Evolutionary conservation across 2,797 vertebrate genomes (phyloP).

Genomic region (Artibeus lituratus): DNA sequence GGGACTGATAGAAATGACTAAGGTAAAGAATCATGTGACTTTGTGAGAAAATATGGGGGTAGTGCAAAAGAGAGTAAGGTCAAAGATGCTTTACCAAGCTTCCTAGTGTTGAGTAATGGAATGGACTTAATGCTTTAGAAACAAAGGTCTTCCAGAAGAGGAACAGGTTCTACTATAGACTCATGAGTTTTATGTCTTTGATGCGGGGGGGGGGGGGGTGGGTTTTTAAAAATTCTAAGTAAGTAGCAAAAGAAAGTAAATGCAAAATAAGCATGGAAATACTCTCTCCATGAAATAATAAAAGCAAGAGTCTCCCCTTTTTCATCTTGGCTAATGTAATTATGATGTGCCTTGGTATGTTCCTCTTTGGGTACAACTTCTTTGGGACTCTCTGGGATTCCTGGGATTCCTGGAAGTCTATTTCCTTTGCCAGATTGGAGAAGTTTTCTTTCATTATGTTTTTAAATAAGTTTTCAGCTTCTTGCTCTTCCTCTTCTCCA

Average conservation of each 20-base stretch:
- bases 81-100: not conserved
- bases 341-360: no score
- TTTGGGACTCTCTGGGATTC: no score
- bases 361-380: no score
- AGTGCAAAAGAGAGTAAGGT: not conserved
- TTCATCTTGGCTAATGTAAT: no score
- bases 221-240: not conserved
- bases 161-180: not conserved
- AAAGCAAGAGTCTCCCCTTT: no score
- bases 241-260: conserved; percentile 5
- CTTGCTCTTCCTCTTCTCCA: no score
- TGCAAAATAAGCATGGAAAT: not conserved
- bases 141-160: not conserved
- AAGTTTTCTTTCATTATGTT: no score
- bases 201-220: not conserved
- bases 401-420: no score
- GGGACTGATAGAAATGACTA: not conserved
- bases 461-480: no score
- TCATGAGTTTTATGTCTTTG: not conserved
- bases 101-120: not conserved
- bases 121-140: not conserved
- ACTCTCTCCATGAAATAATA: no score
- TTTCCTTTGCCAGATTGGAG: no score
- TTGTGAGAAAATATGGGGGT: not conserved
- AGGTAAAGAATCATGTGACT: not conserved